These are phyloP conservation scores for Cepaea nemoralis DNA, from an alignment of 1,140 invertebrate genomes.

Conservation along the genomic window DNA sequence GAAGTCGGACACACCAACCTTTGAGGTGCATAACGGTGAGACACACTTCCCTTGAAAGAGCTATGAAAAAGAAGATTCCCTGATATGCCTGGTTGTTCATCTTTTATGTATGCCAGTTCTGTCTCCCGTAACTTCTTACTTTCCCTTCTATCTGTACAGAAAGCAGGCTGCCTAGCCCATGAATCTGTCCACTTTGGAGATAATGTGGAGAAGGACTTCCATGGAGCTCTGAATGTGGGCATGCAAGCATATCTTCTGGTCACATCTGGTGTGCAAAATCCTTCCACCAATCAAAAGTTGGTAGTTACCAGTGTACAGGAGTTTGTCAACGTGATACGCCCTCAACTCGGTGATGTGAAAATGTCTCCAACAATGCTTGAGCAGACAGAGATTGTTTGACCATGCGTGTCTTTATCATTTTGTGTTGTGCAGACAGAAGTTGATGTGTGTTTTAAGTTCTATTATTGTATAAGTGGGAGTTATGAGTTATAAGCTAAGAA, in stretches of 20 bases:
- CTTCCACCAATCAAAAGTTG: constrained; percentile 20
- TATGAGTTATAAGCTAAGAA: too few relatives aligned
- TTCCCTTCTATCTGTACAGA: not conserved
- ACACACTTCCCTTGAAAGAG: too few relatives aligned
- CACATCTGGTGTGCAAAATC: constrained; percentile 14
- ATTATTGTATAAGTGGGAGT: too few relatives aligned
- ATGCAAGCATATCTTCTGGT: constrained; percentile 81
- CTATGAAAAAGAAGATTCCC: not conserved
- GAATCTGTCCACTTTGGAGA: constrained; percentile 88
- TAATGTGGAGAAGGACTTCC: constrained; percentile 81
- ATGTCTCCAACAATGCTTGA: not conserved
- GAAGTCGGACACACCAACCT: too few relatives aligned
- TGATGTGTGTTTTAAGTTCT: too few relatives aligned
- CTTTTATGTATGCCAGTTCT: too few relatives aligned
- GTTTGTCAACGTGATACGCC: constrained; percentile 36
- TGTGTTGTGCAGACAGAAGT: too few relatives aligned
- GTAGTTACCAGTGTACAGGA: constrained; percentile 36
- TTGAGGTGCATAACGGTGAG: too few relatives aligned
- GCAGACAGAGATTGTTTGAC: not conserved
- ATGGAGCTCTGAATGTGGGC: constrained; percentile 80
- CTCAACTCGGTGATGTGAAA: not conserved
- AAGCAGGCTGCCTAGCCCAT: constrained; percentile 69
- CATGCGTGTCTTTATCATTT: not conserved
- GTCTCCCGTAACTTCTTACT: too few relatives aligned
- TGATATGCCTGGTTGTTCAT: too few relatives aligned